Evolutionary conservation across 2,888 invertebrate genomes (phyloP).

Genomic region (Entomobrya multifasciata): DNA sequence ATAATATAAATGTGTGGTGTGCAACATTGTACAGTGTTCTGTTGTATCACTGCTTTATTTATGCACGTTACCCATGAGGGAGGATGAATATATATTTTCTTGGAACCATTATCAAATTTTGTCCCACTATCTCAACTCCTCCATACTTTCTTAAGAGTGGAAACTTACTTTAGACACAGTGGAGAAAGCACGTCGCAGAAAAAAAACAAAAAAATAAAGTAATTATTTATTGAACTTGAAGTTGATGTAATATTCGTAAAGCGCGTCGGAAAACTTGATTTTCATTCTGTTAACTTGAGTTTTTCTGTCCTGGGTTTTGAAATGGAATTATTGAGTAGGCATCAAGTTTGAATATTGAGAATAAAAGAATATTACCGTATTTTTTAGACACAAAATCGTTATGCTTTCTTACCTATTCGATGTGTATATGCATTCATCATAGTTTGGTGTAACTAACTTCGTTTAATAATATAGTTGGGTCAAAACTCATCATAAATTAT

Average conservation of each 20-base stretch:
- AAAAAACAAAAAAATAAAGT: constrained; percentile 5
- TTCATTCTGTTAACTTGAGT: background rate
- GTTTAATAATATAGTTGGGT: too few relatives aligned
- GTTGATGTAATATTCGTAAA: constrained; percentile 11
- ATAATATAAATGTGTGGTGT: too few relatives aligned
- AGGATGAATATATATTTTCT: background rate
- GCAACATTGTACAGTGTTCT: too few relatives aligned
- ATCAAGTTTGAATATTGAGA: background rate
- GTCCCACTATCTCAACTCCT: background rate
- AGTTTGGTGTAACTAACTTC: too few relatives aligned
- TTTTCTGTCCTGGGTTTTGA: background rate
- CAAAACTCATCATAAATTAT: too few relatives aligned
- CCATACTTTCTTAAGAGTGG: background rate
- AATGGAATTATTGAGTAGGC: constrained; percentile 18
- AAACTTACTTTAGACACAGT: constrained; percentile 3
- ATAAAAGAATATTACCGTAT: too few relatives aligned
- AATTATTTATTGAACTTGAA: constrained; percentile 49
- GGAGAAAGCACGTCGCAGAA: background rate
- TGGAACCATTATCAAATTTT: constrained; percentile 20
- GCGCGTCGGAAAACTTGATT: constrained; percentile 27
- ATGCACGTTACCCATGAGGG: constrained; percentile 6
- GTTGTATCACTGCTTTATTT: too few relatives aligned
- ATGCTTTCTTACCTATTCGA: too few relatives aligned
- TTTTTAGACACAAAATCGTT: too few relatives aligned
- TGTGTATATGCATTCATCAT: too few relatives aligned